Base-by-base conservation (phyloP, 2,888 invertebrate species). In the Dexiosoma caninum region DNA sequence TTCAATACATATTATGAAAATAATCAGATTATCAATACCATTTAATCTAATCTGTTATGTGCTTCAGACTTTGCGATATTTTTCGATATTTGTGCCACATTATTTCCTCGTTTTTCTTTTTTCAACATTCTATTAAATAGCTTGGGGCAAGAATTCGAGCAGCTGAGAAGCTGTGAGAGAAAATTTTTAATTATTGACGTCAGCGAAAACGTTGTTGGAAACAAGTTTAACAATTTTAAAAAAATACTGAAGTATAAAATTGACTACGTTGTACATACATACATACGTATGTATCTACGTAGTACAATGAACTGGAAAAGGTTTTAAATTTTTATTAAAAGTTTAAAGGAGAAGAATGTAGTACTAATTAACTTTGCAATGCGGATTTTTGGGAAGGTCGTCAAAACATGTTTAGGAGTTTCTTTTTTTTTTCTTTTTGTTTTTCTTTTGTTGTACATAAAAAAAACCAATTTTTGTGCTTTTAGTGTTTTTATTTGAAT, bases 361-460 rank as follows among this genome's bases (percentile, higher is more conserved):
- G 3, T 5, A 40, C 14, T 64, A 83, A 87, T 86, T 86, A 85
- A 84, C 85, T 85, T 86, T 72, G 84, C 83, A 84, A 87, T 85
- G 85, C 85, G 85, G 85, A 86, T 86, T 87, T 85, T 83, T 74
- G 81, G 84, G 86, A 87, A 87, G 87, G 87, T 87, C 87, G 86
- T 86, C 16, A 46, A 64, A 64, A 55, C 16, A 30, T 30, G 30
- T 51, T 57, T 12, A 19, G 19, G 57, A 8, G 32, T 72, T 53
- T 44, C 30, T 74, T 44, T n/a, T 32, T 10, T n/a, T n/a, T n/a
- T n/a, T n/a, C n/a, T n/a, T n/a, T n/a, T n/a, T n/a, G n/a, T n/a
- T n/a, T n/a, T n/a, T n/a, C n/a, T n/a, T n/a, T n/a, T n/a, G n/a
- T n/a, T n/a, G n/a, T n/a, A n/a, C n/a, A n/a, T n/a, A n/a, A n/a